phyloP scores from a whole-genome alignment of 2,888 invertebrate genomes.

The Hemicrepidius hirtus region DNA sequence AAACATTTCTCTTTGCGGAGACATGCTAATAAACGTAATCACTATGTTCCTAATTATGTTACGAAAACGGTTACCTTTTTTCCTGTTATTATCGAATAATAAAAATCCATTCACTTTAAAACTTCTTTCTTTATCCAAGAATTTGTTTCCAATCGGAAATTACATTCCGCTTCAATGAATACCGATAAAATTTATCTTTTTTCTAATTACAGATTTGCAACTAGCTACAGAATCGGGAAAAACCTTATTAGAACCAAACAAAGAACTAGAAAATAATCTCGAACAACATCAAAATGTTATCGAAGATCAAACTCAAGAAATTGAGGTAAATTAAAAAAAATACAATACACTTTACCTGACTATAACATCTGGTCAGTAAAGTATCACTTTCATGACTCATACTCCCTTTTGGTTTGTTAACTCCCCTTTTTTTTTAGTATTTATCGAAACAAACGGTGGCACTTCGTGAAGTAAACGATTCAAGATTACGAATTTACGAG shows the following conservation, averaged over 20 bases:
- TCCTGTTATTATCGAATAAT: slow-evolving; percentile 13
- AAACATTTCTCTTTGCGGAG: slow-evolving; percentile 18
- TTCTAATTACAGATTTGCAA: slow-evolving; percentile 88
- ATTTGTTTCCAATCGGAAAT: slow-evolving; percentile 10
- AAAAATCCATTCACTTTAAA: slow-evolving; percentile 28
- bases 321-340: slow-evolving; percentile 81
- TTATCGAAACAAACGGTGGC: slow-evolving; percentile 94
- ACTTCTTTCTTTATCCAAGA: not conserved
- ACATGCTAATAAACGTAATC: slow-evolving; percentile 27
- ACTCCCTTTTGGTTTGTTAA: no score
- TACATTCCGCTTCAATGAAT: no score
- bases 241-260: slow-evolving; percentile 93
- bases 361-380: no score
- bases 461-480: slow-evolving; percentile 93
- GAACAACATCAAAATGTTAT: slow-evolving; percentile 89
- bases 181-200: slow-evolving; percentile 44
- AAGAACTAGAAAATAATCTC: slow-evolving; percentile 90
- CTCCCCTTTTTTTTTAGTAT: slow-evolving; percentile 81
- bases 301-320: slow-evolving; percentile 94
- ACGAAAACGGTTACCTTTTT: slow-evolving; percentile 22
- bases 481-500: slow-evolving; percentile 93
- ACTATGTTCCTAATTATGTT: slow-evolving; percentile 19
- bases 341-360: no score
- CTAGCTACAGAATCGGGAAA: slow-evolving; percentile 97
- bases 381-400: no score